Base-by-base conservation (phyloP, 2,797 vertebrate species). In the Myoxocephalus aenaeus region DNA sequence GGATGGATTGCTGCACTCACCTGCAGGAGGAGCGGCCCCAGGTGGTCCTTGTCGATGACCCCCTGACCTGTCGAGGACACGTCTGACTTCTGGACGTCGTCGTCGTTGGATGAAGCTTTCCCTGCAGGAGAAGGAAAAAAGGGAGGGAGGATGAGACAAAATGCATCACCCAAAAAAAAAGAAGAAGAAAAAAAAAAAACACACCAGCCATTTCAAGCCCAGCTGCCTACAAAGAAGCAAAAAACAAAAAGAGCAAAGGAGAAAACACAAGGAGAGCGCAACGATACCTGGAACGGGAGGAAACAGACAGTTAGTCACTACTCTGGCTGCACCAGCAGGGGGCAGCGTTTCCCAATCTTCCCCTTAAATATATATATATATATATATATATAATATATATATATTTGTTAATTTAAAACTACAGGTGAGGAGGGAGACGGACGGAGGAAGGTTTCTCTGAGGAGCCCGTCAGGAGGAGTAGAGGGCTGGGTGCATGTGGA, bases 41-140 rank as follows among this genome's bases (percentile, higher is more conserved):
- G 76, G 48, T 97, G 96, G 93, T 98, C 97, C 90, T 98, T 98
- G 91, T 98, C 97, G 83, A 98, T 97, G 90, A 98, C 97, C 64
- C 96, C 97, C 89, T 97, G 97, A 82, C 97, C 97, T 10, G 97
- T 98, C 59, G 97, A 98, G 81, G 97, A 98, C n/a, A 98, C 97
- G 67, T 98, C 97, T 65, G 97, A 97, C 93, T 98, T 98, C 93
- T 98, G 97, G 77, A 98, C 97, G 73, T 98, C 97, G 75, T 98
- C 97, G 82, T 98, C 96, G 75, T 83, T 96, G 86, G 94, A 96
- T 86, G 96, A 95, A 65, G 96, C 86, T 95, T 98, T 98, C 87
- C 97, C 97, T 98, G 89, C 0, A n/a, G 22, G 8, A 54, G 56
- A 69, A 10, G 29, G 22, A 36, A 66, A 73, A 42, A 40, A 42